phyloP scores from a whole-genome alignment of 53 echinoderm and acorn worm species.

The Arbacia lixula region DNA sequence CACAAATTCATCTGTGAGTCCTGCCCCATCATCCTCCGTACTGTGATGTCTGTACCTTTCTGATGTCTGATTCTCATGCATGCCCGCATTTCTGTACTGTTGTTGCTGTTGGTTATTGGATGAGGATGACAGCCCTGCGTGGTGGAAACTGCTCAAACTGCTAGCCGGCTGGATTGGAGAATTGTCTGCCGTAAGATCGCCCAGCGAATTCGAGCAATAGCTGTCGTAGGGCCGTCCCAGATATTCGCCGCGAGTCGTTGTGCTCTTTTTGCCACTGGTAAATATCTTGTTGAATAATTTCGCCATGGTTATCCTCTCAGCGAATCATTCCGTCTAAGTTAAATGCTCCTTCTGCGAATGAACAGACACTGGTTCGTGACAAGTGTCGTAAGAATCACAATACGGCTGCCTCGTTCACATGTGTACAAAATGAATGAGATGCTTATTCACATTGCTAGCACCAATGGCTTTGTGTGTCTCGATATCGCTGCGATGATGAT shows the following conservation, averaged over 20 bases:
- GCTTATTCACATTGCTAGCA: neutral
- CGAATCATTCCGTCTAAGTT: constrained; percentile 31
- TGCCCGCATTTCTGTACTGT: constrained; percentile 13
- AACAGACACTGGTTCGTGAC: neutral
- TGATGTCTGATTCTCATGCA: constrained; percentile 1
- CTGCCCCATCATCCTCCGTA: constrained; percentile 36
- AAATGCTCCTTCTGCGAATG: neutral
- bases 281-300: constrained; percentile 37
- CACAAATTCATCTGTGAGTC: constrained; percentile 29
- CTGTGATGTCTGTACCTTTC: constrained; percentile 50
- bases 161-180: constrained; percentile 25
- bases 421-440: neutral
- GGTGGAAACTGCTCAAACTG: constrained; percentile 35
- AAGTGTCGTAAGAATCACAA: neutral
- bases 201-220: constrained; percentile 39
- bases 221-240: neutral
- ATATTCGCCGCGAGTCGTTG: constrained; percentile 39
- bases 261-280: constrained; percentile 16
- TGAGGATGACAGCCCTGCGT: constrained; percentile 7
- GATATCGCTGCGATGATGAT: neutral
- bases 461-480: neutral
- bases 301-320: constrained; percentile 35
- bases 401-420: neutral
- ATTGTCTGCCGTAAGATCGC: constrained; percentile 44
- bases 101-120: constrained; percentile 23